These are phyloP conservation scores for Orthonyx spaldingii DNA, from an alignment of 2,113 vertebrate genomes.

Conservation along the genomic window DNA sequence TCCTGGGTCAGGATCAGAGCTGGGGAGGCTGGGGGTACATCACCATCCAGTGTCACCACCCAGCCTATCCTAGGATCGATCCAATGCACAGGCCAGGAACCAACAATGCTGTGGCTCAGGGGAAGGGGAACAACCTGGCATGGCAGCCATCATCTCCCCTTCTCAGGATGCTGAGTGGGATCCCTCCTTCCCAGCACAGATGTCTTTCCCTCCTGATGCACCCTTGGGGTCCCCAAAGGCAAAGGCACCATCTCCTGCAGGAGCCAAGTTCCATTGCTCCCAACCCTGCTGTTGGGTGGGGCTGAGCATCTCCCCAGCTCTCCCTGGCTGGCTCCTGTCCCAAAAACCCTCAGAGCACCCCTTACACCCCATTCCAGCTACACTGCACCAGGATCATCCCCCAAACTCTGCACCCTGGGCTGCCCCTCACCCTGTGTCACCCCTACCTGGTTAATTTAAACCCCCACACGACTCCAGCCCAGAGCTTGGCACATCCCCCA, in stretches of 20 bases:
- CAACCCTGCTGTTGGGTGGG: rapidly evolving
- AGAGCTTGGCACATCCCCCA: neutral
- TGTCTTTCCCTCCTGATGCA: neutral
- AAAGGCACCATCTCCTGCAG: neutral
- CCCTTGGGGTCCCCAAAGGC: neutral
- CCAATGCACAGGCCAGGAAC: neutral
- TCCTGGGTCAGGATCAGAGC: neutral
- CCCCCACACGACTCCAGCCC: neutral
- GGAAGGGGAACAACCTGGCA: neutral
- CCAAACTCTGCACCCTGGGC: neutral
- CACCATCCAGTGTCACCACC: neutral
- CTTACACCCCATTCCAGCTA: neutral
- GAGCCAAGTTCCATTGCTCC: neutral
- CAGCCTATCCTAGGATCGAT: neutral
- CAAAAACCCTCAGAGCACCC: neutral
- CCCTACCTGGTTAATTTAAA: neutral
- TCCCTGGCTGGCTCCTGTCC: neutral
- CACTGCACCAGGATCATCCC: neutral
- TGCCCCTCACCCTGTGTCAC: neutral
- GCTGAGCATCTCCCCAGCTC: neutral
- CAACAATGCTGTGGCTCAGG: neutral
- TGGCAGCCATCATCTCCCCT: neutral
- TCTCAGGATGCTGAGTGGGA: neutral
- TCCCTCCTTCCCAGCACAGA: neutral
- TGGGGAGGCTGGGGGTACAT: neutral